A percentile compares a stretch with the other conserved stretches of the same genome.
These are phyloP conservation scores for Agrilus biguttatus DNA, from an alignment of 2,888 invertebrate genomes.

Conservation along the genomic window DNA sequence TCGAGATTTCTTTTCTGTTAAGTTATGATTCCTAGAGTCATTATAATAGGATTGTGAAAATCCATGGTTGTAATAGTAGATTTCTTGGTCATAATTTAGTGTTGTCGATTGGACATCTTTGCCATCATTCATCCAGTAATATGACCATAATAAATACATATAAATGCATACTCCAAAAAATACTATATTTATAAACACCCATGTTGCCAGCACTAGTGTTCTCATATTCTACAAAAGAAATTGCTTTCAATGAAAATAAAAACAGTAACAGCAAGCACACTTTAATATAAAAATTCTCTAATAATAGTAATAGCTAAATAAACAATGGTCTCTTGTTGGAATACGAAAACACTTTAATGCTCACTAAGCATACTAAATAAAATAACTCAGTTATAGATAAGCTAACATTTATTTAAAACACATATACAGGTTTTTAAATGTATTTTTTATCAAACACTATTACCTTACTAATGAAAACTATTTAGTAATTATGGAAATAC, in stretches of 20 bases:
- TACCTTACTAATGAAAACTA: too few relatives aligned
- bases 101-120: conserved; percentile 35
- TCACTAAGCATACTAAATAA: too few relatives aligned
- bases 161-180: conserved; percentile 61
- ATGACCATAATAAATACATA: conserved; percentile 56
- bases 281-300: too few relatives aligned
- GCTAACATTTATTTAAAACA: too few relatives aligned
- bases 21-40: conserved; percentile 11
- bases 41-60: conserved; percentile 17
- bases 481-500: too few relatives aligned
- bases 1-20: conserved; percentile 15
- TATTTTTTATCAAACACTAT: too few relatives aligned
- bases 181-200: conserved; percentile 56
- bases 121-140: conserved; percentile 52
- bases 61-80: conserved; percentile 29
- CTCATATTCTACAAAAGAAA: conserved; percentile 33
- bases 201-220: conserved; percentile 51
- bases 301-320: too few relatives aligned
- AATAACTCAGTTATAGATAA: too few relatives aligned
- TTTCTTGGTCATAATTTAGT: conserved; percentile 30
- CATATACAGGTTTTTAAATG: too few relatives aligned
- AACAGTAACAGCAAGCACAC: too few relatives aligned
- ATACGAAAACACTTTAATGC: too few relatives aligned
- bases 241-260: not conserved
- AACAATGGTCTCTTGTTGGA: too few relatives aligned